Conservation (phyloP, 2,797 vertebrate species). For the Gobio occitaniae region DNA sequence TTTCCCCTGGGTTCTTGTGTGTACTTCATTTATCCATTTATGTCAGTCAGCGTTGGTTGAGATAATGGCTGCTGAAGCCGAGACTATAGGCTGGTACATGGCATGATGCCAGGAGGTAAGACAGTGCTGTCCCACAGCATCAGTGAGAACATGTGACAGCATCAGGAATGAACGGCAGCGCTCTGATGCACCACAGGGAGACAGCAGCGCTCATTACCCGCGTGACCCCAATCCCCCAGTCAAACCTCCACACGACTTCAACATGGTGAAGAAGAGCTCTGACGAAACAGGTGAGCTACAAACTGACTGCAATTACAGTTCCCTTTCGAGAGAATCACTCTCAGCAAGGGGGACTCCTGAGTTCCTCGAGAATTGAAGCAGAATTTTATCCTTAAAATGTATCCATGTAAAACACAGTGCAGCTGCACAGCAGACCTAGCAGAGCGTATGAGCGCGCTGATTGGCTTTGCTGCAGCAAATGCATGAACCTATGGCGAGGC, state of each 20-base stretch:
- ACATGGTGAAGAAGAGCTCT: neutral
- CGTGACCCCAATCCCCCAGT: constrained; percentile 67
- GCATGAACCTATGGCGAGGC: too few relatives aligned
- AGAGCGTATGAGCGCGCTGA: too few relatives aligned
- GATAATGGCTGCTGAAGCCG: constrained; percentile 17
- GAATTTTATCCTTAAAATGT: too few relatives aligned
- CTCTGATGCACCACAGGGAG: constrained; percentile 66
- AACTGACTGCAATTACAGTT: too few relatives aligned
- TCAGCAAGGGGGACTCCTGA: too few relatives aligned
- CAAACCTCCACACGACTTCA: neutral
- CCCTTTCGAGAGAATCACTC: too few relatives aligned
- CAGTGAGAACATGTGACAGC: constrained; percentile 71
- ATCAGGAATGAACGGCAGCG: constrained; percentile 36
- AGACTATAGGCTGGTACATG: constrained; percentile 51
- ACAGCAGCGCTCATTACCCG: constrained; percentile 71
- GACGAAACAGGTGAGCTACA: too few relatives aligned
- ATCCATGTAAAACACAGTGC: too few relatives aligned
- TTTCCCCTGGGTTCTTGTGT: neutral
- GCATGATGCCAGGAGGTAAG: constrained; percentile 60
- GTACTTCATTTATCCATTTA: constrained; percentile 25
- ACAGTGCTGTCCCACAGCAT: constrained; percentile 67
- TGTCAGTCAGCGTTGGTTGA: neutral
- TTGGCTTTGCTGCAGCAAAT: too few relatives aligned
- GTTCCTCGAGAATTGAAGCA: too few relatives aligned
- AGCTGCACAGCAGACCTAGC: too few relatives aligned